Base-by-base conservation (phyloP, 1,140 invertebrate species). In the Heliconius himera region DNA sequence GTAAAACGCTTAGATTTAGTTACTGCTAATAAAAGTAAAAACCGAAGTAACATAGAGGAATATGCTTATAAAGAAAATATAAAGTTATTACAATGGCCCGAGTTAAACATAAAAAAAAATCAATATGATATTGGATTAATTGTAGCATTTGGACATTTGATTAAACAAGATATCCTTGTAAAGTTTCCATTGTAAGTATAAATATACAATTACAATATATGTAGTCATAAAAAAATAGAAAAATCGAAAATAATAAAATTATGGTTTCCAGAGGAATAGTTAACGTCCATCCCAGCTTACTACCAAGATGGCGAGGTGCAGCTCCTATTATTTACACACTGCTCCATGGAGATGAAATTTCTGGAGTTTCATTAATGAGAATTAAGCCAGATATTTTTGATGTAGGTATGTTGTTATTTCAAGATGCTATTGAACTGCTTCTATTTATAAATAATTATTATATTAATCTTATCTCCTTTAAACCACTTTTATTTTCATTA, bases 231-330 rank as follows among this genome's bases (percentile, higher is more conserved):
- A 51, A 51, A 20, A 56, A 20, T 18, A 6, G 49, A 20, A 3
- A 56, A 22, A 22, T n/a, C 3, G 2, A 22, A 56, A 9, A 22
- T 56, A n/a, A 56, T 56, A 56, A 56, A 56, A 56, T 70, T 41
- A n/a, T 38, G 33, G 9, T 18, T 95, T 95, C 83, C 87, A 98
- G 98, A 92, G 98, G 98, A 20, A 98, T 98, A 95, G 94, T 98
- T 56, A 99, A 99, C 95, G 96, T 99, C 1, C 99, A 99, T 94
- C 97, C 96, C 16, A 99, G 98, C 94, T 90, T 99, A 49, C 91
- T 99, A 83, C 99, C 99, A 38, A 95, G 97, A 81, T 99, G 98
- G 98, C 95, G 99, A 92, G 99, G 99, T 49, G 98, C 98, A 70
- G 96, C 98, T 16, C 98, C 98, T 5, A 97, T 99, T 71, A 95